Base-by-base conservation (phyloP, 2,888 invertebrate genomes). In the Hemicrepidius hirtus region DNA sequence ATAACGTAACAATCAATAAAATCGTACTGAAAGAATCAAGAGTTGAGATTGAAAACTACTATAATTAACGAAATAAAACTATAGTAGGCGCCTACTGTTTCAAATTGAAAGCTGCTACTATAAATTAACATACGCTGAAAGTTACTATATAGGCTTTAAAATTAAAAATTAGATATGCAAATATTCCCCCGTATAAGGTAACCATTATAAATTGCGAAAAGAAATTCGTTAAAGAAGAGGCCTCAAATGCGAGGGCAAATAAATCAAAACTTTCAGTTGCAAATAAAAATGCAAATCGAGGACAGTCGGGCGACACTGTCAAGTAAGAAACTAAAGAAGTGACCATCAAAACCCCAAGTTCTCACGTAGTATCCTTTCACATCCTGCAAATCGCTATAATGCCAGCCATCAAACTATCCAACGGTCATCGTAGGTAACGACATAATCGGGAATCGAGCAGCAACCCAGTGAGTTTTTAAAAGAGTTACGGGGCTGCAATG, bases 391-490 rank as follows among this genome's bases (percentile, higher is more conserved):
- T 82, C 80, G 81, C 81, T 77, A 82, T 81, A 74, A 77, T 67
- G 75, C 71, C 53, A 74, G 71, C 75, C 74, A 75, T 75, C 81
- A 79, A 81, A 81, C 77, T 80, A 81, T 80, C 81, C 83, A 84
- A 85, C 85, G 85, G 86, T 85, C 86, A 85, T 80, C 83, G 80
- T 80, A 85, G 83, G 85, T 86, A 86, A 86, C 86, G 86, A 86
- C 86, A 86, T 86, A 86, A 86, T 86, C 86, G 84, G 81, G 80
- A 80, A 81, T 82, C 80, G 75, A 77, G 71, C 77, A 81, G 77
- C 75, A 73, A 77, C 66, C 80, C 83, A 82, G 59, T 55, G 35
- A 50, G 44, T 73, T 65, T 21, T 10, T 60, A 60, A 65, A 70
- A 65, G 65, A 18, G 63, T 37, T 59, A 32, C 13, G 37, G 20